Conservation (phyloP, 2,797 vertebrate genomes). For the Botia almorhae region DNA sequence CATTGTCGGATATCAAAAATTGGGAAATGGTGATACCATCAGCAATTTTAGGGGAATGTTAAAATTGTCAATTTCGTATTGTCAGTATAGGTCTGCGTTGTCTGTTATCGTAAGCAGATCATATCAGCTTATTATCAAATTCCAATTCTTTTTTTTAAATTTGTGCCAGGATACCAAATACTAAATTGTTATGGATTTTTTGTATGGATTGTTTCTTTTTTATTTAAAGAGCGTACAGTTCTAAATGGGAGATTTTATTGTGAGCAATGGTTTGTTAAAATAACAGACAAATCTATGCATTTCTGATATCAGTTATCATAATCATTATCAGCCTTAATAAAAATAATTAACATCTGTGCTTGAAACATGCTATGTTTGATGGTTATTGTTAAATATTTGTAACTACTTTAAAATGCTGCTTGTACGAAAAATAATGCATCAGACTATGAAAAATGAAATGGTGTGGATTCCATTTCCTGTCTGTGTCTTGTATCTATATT, state of each 20-base stretch:
- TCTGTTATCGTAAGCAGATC: neutral
- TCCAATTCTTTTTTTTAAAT: too few relatives aligned
- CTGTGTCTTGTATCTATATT: constrained; percentile 20
- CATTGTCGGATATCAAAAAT: neutral
- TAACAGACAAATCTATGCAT: neutral
- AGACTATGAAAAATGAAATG: too few relatives aligned
- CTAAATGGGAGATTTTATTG: neutral
- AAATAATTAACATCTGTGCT: neutral
- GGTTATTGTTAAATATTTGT: too few relatives aligned
- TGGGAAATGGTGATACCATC: neutral
- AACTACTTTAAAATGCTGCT: too few relatives aligned
- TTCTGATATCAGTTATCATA: neutral
- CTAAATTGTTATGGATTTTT: neutral
- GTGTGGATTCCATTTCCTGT: neutral
- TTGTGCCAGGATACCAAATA: neutral
- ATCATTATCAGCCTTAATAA: neutral
- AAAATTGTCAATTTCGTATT: neutral
- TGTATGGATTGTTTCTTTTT: neutral
- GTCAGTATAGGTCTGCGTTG: neutral
- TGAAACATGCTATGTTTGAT: neutral
- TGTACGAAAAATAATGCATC: too few relatives aligned
- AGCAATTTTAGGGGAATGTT: neutral
- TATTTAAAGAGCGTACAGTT: neutral
- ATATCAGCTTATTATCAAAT: neutral
- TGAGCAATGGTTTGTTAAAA: neutral